phyloP scores from a whole-genome alignment of 2,113 vertebrate genomes.

The Odocoileus virginianus region DNA sequence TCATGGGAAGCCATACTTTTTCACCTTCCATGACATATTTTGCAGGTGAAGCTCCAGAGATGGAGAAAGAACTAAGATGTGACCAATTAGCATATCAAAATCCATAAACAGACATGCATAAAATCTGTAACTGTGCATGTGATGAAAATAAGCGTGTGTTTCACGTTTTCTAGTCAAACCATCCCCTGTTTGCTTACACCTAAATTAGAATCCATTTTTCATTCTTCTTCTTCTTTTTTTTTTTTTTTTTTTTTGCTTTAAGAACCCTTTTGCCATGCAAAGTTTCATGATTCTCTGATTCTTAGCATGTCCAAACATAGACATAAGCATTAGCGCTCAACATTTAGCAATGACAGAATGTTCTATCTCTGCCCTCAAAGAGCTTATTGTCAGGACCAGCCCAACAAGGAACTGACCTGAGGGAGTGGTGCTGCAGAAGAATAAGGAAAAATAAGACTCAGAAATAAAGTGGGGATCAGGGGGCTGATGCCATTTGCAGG shows the following conservation, averaged over 20 bases:
- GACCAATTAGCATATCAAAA: not conserved
- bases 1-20: not conserved
- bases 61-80: not conserved
- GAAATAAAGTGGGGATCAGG: not conserved
- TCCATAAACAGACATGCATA: not conserved
- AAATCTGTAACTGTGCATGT: not conserved
- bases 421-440: not conserved
- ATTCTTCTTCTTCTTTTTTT: not conserved
- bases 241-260: not conserved
- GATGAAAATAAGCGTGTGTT: not conserved
- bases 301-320: not conserved
- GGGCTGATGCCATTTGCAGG: not conserved
- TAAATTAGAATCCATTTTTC: not conserved
- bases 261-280: not conserved
- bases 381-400: not conserved
- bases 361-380: not conserved
- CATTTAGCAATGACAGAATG: not conserved
- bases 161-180: not conserved
- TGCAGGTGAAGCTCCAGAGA: not conserved
- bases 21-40: not conserved
- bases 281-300: not conserved
- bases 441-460: not conserved
- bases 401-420: not conserved
- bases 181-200: not conserved
- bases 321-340: not conserved